Base-by-base conservation (phyloP, 1,140 invertebrate species). In the Battus philenor region DNA sequence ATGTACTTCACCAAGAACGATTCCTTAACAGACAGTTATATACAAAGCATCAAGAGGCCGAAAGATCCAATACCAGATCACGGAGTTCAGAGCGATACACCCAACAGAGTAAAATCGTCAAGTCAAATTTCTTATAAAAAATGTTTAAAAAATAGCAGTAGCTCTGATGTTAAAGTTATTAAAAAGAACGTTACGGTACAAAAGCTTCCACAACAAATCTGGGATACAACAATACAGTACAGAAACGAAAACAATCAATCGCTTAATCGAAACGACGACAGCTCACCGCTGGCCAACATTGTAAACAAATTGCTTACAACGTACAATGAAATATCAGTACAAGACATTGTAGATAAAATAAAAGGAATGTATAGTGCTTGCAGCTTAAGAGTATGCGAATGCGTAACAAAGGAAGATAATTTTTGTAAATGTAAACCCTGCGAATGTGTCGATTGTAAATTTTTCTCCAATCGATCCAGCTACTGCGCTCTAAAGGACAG, bases 381-480 rank as follows among this genome's bases (percentile, higher is more conserved):
- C 24, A 77, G 63, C 33, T 83, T 76, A 29, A 79, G 73, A 59
- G 60, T 77, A 8, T 80, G 79, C 26, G 68, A 79, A 44, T 83
- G 79, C 36, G 54, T 78, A n/a, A 51, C 53, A 0, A 68, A 47
- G 29, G 39, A 15, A 22, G 62, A 54, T 18, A 41, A 59, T 15
- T 8, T 24, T 6, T 73, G 66, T 17, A 53, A 65, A 8, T 71
- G 69, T 50, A 53, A 66, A 39, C 64, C 68, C 30, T 74, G 73
- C 45, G 54, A 68, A 18, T 74, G 63, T 31, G 39, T 49, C 1
- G 62, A 75, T 11, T 70, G 69, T 33, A 49, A 22, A 30, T 47
- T 48, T 22, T 52, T 27, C n/a, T n/a, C n/a, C n/a, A n/a, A n/a
- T n/a, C n/a, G n/a, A n/a, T n/a, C n/a, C n/a, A n/a, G n/a, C n/a